These are phyloP conservation scores for Cephus pulcher DNA, from an alignment of 2,888 invertebrate genomes.

Conservation along the genomic window DNA sequence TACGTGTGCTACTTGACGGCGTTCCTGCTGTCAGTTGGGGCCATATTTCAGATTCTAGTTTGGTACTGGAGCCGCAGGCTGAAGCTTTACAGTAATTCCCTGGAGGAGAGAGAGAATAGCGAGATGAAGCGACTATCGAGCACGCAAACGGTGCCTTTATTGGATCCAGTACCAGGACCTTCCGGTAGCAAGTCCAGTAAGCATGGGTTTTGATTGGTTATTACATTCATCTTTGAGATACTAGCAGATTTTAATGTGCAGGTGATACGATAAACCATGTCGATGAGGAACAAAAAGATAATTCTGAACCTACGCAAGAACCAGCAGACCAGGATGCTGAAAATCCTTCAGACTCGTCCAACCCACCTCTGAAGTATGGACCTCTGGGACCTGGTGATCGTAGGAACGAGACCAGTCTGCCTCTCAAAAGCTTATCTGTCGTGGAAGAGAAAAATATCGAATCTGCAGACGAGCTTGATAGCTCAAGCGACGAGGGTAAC, in stretches of 20 bases:
- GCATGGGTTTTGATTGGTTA: not conserved
- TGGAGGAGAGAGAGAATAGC: not conserved
- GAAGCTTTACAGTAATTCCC: conserved; percentile 49
- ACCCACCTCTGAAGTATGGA: conserved; percentile 44
- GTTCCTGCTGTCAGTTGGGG: conserved; percentile 63
- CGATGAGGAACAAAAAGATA: not conserved
- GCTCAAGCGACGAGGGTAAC: conserved; percentile 52
- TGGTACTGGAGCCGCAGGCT: conserved; percentile 66
- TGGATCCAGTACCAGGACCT: not conserved
- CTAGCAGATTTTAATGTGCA: not conserved
- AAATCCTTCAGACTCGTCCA: not conserved
- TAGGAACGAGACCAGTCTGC: conserved; percentile 20
- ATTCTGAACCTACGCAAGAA: not conserved
- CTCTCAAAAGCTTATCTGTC: conserved; percentile 8
- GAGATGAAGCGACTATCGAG: not conserved
- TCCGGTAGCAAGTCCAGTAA: not conserved
- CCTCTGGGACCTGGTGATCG: conserved; percentile 51
- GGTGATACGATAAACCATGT: not conserved
- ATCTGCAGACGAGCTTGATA: conserved; percentile 49
- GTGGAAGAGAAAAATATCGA: conserved; percentile 21
- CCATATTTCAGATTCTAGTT: conserved; percentile 66
- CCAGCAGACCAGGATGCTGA: not conserved
- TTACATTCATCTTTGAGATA: not conserved
- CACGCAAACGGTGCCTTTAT: not conserved
- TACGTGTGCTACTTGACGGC: conserved; percentile 68